phyloP scores from a whole-genome alignment of 2,113 vertebrate genomes.

The Scytalopus superciliaris region DNA sequence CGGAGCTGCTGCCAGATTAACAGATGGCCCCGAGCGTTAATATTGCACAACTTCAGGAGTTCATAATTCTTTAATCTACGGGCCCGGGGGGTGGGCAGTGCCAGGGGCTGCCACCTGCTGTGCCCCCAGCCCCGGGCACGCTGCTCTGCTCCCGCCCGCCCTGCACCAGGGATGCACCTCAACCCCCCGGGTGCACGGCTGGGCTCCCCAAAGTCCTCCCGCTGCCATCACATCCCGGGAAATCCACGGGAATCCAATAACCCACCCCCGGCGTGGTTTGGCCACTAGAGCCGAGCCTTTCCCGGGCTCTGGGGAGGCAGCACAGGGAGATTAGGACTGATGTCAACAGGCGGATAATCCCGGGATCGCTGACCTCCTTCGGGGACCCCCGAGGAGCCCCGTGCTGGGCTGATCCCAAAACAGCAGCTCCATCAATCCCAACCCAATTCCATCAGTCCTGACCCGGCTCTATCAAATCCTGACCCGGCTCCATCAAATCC shows the following conservation, averaged over 20 bases:
- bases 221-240: accelerated
- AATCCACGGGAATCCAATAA: background rate
- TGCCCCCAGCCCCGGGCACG: background rate
- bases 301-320: background rate
- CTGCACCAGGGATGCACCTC: too few relatives aligned
- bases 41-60: slow-evolving; percentile 17
- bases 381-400: background rate
- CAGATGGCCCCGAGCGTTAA: slow-evolving; percentile 53
- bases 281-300: background rate
- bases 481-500: too few relatives aligned
- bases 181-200: accelerated
- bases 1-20: background rate
- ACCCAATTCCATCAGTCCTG: background rate
- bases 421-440: background rate
- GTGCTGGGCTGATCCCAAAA: background rate
- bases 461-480: too few relatives aligned
- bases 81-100: background rate
- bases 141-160: background rate
- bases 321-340: background rate
- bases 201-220: background rate
- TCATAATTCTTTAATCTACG: slow-evolving; percentile 30
- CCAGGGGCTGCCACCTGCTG: background rate
- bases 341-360: slow-evolving; percentile 21
- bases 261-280: background rate
- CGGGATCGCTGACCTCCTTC: background rate